A percentile compares a stretch with the other conserved stretches of the same genome.
phyloP scores from a whole-genome alignment of 2,113 vertebrate genomes.

The Clarias batrachus region DNA sequence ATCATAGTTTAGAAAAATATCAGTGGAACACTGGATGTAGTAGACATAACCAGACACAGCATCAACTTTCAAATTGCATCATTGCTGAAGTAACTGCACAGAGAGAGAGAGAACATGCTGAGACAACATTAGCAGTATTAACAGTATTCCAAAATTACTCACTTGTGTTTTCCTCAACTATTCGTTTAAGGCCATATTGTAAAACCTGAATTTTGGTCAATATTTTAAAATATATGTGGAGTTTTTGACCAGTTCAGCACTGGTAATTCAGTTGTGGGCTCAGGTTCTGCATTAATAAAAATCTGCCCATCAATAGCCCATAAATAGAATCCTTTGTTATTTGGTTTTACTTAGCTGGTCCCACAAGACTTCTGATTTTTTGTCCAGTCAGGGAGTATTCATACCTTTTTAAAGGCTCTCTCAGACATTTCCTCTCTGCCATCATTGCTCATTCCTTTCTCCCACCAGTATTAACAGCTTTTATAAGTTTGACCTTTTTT shows the following conservation, averaged over 20 bases:
- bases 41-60: too few species aligned
- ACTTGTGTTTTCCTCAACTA: too few species aligned
- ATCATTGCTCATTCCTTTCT: slow-evolving; percentile 11
- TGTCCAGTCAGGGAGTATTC: slow-evolving; percentile 58
- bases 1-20: too few species aligned
- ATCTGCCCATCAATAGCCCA: neutral
- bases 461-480: slow-evolving; percentile 64
- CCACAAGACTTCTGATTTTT: slow-evolving; percentile 52
- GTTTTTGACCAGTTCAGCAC: neutral
- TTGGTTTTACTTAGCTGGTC: slow-evolving; percentile 34
- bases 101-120: too few species aligned
- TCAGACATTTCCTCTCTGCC: neutral
- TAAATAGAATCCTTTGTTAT: slow-evolving; percentile 14
- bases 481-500: slow-evolving; percentile 58
- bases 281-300: slow-evolving; percentile 21
- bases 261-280: neutral
- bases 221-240: neutral
- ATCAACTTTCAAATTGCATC: too few species aligned
- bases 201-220: neutral
- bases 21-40: too few species aligned
- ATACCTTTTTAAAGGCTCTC: slow-evolving; percentile 40
- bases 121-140: too few species aligned
- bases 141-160: too few species aligned
- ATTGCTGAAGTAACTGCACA: too few species aligned
- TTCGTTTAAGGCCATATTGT: neutral